Percentiles rank a stretch among this genome's conserved stretches.
phyloP scores from a whole-genome alignment of 1,140 invertebrate genomes.

The Fopius arisanus region DNA sequence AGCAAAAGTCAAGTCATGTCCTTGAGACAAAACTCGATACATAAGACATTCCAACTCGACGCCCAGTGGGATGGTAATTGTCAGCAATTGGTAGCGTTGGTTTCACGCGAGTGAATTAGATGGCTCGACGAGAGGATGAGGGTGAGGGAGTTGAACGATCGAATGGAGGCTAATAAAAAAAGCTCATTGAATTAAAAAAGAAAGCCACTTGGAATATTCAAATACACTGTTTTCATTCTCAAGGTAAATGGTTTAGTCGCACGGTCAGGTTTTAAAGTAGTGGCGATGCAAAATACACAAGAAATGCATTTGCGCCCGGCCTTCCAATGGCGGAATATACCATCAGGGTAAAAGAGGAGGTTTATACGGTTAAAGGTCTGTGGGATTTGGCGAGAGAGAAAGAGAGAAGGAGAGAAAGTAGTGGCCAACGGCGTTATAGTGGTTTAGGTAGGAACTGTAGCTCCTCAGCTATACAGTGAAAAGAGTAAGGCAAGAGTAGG shows the following conservation, averaged over 20 bases:
- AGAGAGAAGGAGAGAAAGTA: slow-evolving; percentile 37
- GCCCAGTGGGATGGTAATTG: neutral
- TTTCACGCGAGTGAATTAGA: slow-evolving; percentile 33
- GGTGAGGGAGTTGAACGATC: neutral
- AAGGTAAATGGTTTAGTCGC: slow-evolving; percentile 57
- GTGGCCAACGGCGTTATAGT: slow-evolving; percentile 7
- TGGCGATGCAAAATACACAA: slow-evolving; percentile 50
- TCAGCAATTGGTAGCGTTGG: slow-evolving; percentile 6
- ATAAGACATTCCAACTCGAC: slow-evolving; percentile 5
- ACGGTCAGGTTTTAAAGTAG: slow-evolving; percentile 10
- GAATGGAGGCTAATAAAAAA: slow-evolving; percentile 21
- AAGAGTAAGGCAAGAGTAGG: neutral
- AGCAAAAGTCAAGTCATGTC: neutral
- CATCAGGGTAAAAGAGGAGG: slow-evolving; percentile 15
- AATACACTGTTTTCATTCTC: slow-evolving; percentile 49
- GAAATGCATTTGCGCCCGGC: slow-evolving; percentile 61
- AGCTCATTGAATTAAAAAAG: slow-evolving; percentile 21
- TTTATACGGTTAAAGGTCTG: slow-evolving; percentile 18
- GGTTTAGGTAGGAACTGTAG: neutral
- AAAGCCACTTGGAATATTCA: slow-evolving; percentile 49
- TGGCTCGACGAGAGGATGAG: neutral
- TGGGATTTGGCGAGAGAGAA: slow-evolving; percentile 26
- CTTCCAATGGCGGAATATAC: slow-evolving; percentile 23
- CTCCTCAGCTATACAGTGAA: neutral
- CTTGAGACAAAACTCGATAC: neutral